These are phyloP conservation scores for Loxodonta africana DNA, from an alignment of 2,113 vertebrate species.

Conservation along the genomic window DNA sequence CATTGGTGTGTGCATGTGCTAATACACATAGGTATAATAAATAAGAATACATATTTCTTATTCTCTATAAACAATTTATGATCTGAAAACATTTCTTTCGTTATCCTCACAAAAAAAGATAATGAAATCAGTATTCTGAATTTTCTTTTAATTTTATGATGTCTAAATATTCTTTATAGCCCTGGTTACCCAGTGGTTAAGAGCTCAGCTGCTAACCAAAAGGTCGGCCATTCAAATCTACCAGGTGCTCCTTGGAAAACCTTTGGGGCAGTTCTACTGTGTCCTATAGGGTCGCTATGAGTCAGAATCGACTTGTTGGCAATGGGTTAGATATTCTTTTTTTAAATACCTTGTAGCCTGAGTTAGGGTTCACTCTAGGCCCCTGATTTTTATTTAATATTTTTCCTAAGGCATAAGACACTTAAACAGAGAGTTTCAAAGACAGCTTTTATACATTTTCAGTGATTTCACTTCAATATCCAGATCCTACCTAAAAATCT, in stretches of 20 bases:
- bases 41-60: not conserved
- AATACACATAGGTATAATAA: not conserved
- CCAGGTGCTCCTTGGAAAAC: no score
- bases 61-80: not conserved
- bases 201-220: no score
- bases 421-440: not conserved
- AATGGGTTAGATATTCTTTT: no score
- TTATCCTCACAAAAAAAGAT: not conserved
- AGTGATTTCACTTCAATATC: not conserved
- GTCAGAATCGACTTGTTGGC: no score
- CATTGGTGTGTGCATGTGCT: not conserved
- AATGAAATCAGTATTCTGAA: not conserved
- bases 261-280: no score
- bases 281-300: no score
- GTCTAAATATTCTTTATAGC: not conserved
- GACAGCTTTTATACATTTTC: not conserved
- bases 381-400: not conserved
- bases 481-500: not conserved
- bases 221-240: no score
- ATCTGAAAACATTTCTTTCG: not conserved
- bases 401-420: not conserved
- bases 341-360: not conserved
- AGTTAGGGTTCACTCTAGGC: not conserved
- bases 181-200: no score
- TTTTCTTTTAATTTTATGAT: not conserved